These are phyloP conservation scores for Zophobas morio DNA, from an alignment of 1,140 invertebrate species.

Conservation along the genomic window DNA sequence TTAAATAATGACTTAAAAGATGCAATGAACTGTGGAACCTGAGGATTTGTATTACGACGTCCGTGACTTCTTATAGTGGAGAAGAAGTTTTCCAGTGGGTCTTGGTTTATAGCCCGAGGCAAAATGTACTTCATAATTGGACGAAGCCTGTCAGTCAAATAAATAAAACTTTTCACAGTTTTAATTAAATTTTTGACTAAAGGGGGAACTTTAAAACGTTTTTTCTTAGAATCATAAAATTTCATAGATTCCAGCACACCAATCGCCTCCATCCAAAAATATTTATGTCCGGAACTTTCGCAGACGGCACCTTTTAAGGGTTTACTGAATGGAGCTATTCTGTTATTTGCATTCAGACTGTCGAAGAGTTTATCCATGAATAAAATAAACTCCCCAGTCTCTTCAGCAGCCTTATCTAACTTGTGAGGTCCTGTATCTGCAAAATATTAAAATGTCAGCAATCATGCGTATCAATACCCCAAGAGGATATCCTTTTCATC, in stretches of 20 bases:
- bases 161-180: conserved; percentile 43
- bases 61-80: conserved; percentile 48
- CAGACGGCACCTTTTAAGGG: conserved; percentile 48
- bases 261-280: conserved; percentile 45
- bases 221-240: conserved; percentile 4
- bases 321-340: conserved; percentile 29
- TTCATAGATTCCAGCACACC: not conserved
- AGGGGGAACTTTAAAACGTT: conserved; percentile 43
- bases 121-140: conserved; percentile 30
- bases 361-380: conserved; percentile 58
- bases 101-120: conserved; percentile 57
- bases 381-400: conserved; percentile 59
- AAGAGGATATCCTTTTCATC: not conserved
- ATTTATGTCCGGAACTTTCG: conserved; percentile 28
- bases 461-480: not conserved
- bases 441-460: not conserved
- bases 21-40: conserved; percentile 33
- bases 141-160: conserved; percentile 1
- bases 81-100: conserved; percentile 61
- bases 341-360: conserved; percentile 48
- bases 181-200: conserved; percentile 38
- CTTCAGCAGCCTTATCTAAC: conserved; percentile 44
- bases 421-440: not conserved
- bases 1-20: conserved; percentile 51
- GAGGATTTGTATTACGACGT: conserved; percentile 17